Conservation (phyloP, 2,113 vertebrate genomes). For the Suricata suricatta region DNA sequence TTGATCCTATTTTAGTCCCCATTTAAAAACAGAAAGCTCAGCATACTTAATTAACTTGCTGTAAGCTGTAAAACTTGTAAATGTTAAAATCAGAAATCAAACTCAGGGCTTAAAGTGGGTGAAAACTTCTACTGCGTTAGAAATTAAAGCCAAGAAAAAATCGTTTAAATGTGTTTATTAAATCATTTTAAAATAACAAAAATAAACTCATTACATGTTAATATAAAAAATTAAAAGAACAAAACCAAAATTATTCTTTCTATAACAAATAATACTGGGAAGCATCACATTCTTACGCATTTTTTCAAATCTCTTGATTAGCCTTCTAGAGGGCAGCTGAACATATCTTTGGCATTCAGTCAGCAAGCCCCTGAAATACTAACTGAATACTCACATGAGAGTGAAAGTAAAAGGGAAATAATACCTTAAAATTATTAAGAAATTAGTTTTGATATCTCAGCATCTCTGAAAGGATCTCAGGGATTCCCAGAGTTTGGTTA, state of each 20-base stretch:
- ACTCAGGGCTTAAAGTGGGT: background rate
- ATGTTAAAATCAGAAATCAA: background rate
- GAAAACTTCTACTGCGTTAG: background rate
- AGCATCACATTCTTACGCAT: background rate
- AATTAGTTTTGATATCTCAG: background rate
- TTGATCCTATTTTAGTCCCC: background rate
- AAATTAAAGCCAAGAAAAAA: background rate
- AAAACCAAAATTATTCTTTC: background rate
- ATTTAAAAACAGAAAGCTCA: background rate
- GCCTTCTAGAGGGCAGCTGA: background rate
- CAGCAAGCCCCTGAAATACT: background rate
- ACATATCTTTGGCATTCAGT: background rate
- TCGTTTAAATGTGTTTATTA: background rate
- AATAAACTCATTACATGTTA: background rate
- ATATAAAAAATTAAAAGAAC: background rate
- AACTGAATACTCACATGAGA: background rate
- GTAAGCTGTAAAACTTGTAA: background rate
- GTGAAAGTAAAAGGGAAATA: background rate
- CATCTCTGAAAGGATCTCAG: background rate
- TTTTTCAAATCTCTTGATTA: background rate
- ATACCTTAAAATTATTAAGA: background rate
- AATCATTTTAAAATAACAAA: constrained; percentile 27
- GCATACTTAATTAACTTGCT: background rate
- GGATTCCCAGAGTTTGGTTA: background rate
- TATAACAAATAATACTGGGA: constrained; percentile 9